phyloP scores from a whole-genome alignment of 2,113 vertebrate genomes.

The Leucoraja erinaceus region DNA sequence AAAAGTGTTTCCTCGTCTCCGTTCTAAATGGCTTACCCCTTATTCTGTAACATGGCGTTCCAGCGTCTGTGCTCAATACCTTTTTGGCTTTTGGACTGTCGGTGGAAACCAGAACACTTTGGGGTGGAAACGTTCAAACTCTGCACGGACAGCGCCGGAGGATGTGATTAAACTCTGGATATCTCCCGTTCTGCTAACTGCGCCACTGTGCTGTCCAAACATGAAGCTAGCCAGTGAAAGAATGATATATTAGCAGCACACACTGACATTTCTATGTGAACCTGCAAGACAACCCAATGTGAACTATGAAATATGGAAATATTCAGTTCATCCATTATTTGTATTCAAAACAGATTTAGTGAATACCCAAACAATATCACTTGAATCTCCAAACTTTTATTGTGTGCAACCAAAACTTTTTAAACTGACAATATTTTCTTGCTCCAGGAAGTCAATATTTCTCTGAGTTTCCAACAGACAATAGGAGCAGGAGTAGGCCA shows the following conservation, averaged over 20 bases:
- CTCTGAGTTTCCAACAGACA: neutral
- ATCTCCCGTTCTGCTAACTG: too few relatives aligned
- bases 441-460: neutral
- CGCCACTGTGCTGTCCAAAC: neutral
- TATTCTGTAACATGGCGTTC: too few relatives aligned
- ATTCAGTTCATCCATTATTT: neutral
- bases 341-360: neutral
- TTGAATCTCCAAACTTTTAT: neutral
- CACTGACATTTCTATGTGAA: neutral
- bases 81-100: too few relatives aligned
- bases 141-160: too few relatives aligned
- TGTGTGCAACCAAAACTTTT: neutral
- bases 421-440: neutral
- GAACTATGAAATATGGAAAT: neutral
- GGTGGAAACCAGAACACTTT: too few relatives aligned
- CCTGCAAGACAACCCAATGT: too few relatives aligned
- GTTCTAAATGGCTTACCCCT: too few relatives aligned
- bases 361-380: neutral
- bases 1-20: too few relatives aligned
- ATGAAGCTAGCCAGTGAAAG: neutral
- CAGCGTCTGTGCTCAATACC: too few relatives aligned
- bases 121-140: too few relatives aligned
- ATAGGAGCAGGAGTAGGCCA: too few relatives aligned
- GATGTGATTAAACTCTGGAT: too few relatives aligned
- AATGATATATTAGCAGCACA: neutral